Conservation (phyloP, 2,113 vertebrate species). For the Myotis davidii region DNA sequence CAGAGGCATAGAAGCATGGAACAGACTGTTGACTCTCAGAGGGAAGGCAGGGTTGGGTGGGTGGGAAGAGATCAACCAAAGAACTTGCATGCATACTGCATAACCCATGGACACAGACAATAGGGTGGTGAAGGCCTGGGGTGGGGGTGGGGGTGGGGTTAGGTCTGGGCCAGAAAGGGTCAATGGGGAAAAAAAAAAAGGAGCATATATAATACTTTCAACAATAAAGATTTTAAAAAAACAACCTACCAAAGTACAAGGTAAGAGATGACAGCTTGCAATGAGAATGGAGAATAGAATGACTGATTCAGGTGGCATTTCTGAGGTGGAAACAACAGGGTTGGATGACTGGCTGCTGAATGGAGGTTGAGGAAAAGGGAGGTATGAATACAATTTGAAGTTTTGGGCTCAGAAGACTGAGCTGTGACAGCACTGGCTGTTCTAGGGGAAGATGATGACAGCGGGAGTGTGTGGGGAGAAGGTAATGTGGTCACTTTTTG, state of each 20-base stretch:
- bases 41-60: too few relatives aligned
- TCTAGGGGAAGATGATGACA: neutral
- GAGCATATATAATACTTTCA: too few relatives aligned
- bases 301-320: neutral
- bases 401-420: neutral
- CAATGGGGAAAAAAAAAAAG: too few relatives aligned
- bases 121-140: too few relatives aligned
- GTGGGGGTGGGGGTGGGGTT: too few relatives aligned
- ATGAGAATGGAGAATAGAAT: neutral
- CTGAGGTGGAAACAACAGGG: neutral
- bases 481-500: neutral
- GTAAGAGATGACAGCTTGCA: neutral
- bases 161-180: too few relatives aligned
- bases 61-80: too few relatives aligned
- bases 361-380: neutral
- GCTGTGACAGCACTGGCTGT: neutral
- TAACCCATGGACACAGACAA: too few relatives aligned
- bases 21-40: too few relatives aligned
- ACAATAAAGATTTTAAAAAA: too few relatives aligned
- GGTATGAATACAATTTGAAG: neutral
- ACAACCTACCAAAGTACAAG: neutral
- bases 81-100: too few relatives aligned
- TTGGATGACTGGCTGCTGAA: neutral
- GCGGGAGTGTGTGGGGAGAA: neutral
- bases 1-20: too few relatives aligned